Conservation (phyloP, 2,888 invertebrate species). For the Harpalus rufipes region DNA sequence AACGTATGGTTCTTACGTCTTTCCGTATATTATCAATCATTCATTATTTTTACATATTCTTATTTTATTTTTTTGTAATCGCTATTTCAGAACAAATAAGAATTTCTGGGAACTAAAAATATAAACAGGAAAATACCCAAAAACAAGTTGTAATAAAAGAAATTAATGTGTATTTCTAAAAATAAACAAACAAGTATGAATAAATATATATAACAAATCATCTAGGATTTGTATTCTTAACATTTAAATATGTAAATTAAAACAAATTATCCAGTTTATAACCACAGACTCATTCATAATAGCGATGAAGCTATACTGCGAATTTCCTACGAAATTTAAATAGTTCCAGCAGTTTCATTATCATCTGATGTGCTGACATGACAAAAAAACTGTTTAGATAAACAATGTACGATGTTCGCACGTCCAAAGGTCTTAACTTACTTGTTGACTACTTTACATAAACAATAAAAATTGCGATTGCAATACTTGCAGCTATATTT, state of each 20-base stretch:
- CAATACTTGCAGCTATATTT: slow-evolving; percentile 24
- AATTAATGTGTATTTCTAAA: slow-evolving; percentile 2
- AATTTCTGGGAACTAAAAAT: slow-evolving; percentile 20
- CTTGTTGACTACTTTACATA: slow-evolving; percentile 56
- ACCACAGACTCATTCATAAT: slow-evolving; percentile 35
- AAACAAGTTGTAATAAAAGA: slow-evolving; percentile 17
- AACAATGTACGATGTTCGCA: slow-evolving; percentile 48
- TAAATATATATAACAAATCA: neutral
- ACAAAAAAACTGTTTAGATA: slow-evolving; percentile 57
- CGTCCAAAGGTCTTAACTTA: slow-evolving; percentile 60
- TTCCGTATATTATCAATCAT: slow-evolving; percentile 13
- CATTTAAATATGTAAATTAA: neutral
- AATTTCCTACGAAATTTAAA: slow-evolving; percentile 32
- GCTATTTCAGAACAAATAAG: slow-evolving; percentile 11
- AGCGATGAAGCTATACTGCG: slow-evolving; percentile 6
- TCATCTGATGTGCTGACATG: slow-evolving; percentile 56
- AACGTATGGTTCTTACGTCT: slow-evolving; percentile 30
- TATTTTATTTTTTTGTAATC: neutral
- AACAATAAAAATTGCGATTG: slow-evolving; percentile 53
- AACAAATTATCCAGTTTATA: neutral
- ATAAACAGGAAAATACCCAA: slow-evolving; percentile 26
- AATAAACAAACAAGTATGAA: slow-evolving; percentile 12
- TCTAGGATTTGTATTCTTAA: neutral
- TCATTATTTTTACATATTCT: slow-evolving; percentile 1
- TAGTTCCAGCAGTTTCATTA: slow-evolving; percentile 36